A percentile compares a stretch with the other conserved stretches of the same genome.
These are phyloP conservation scores for Macropis europaea DNA, from an alignment of 2,888 invertebrate species.

Conservation along the genomic window DNA sequence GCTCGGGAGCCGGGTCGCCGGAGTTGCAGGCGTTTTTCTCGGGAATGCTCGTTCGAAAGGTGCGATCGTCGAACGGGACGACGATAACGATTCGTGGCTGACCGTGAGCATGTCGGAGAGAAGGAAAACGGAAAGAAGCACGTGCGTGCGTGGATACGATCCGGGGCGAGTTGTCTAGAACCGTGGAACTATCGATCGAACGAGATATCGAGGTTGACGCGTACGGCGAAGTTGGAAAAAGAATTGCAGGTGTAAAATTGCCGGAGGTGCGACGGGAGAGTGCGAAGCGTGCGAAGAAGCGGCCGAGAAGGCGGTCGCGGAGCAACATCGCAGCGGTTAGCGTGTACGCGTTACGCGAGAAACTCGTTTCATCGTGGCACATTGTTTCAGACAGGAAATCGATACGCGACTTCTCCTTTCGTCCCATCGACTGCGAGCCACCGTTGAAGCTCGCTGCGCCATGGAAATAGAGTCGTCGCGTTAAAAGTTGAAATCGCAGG, in stretches of 20 bases:
- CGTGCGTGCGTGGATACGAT: constrained; percentile 27
- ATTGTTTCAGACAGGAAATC: constrained; percentile 70
- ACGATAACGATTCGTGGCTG: too few relatives aligned
- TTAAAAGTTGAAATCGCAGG: background rate
- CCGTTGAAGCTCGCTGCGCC: background rate
- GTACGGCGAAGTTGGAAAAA: background rate
- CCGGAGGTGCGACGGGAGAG: background rate
- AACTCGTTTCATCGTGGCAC: constrained; percentile 51
- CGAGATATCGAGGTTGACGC: constrained; percentile 3
- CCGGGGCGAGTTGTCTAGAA: constrained; percentile 65
- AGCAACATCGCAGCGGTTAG: constrained; percentile 3
- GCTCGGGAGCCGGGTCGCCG: too few relatives aligned
- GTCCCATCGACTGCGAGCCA: constrained; percentile 17
- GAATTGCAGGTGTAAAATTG: background rate
- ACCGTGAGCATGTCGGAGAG: too few relatives aligned
- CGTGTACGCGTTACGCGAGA: constrained; percentile 27
- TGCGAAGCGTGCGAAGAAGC: constrained; percentile 12
- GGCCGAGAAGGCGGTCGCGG: constrained; percentile 12
- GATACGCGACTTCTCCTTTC: constrained; percentile 52
- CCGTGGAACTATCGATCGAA: constrained; percentile 26
- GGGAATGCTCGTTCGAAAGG: too few relatives aligned
- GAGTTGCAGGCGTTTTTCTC: too few relatives aligned
- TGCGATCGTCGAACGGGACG: too few relatives aligned
- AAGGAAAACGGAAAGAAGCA: constrained; percentile 6
- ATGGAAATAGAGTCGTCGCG: constrained; percentile 1